Evolutionary conservation across 2,797 vertebrate genomes (phyloP).

Genomic region (Martes flavigula): DNA sequence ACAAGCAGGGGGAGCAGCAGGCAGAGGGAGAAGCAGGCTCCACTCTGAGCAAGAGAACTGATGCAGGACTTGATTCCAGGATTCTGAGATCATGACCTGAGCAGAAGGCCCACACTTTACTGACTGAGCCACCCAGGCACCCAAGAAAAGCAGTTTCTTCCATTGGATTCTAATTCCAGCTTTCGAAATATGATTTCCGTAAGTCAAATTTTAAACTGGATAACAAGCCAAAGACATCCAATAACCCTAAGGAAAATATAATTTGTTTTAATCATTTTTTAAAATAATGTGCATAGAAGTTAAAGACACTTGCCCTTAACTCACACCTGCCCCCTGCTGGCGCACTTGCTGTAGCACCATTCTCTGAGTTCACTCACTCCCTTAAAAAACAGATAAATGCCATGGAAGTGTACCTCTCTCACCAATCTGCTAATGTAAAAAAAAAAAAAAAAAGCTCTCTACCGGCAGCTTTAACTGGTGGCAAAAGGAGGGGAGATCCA

Average conservation of each 20-base stretch:
- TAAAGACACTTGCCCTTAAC: not conserved
- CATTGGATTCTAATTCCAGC: not conserved
- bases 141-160: not conserved
- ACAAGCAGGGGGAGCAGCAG: not conserved
- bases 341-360: no score
- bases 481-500: not conserved
- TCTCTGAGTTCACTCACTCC: not conserved
- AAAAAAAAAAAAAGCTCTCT: not conserved
- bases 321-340: not conserved
- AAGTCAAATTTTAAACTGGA: not conserved
- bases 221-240: not conserved
- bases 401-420: not conserved
- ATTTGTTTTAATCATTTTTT: not conserved
- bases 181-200: not conserved
- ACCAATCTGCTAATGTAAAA: not conserved
- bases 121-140: not conserved
- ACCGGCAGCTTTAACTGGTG: not conserved
- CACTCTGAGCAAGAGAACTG: not conserved
- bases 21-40: not conserved
- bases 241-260: not conserved
- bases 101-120: not conserved
- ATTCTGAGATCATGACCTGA: not conserved
- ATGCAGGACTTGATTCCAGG: not conserved
- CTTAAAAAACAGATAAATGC: not conserved
- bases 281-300: not conserved